phyloP scores from a whole-genome alignment of 2,113 vertebrate species.

The Psilopogon haemacephalus region DNA sequence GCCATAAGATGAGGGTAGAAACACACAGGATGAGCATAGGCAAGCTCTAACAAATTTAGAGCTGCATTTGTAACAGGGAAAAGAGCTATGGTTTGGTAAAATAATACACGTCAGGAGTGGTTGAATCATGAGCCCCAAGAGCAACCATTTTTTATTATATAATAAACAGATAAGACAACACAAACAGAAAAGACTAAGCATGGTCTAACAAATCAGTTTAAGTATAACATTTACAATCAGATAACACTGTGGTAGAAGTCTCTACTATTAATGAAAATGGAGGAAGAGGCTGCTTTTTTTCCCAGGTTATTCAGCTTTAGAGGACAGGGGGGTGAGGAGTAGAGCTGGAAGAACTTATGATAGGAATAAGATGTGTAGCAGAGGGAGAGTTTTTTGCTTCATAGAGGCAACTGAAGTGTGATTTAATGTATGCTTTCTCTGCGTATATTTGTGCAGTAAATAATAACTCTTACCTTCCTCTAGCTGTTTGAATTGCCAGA shows the following conservation, averaged over 20 bases:
- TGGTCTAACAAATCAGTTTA: slow-evolving; percentile 24
- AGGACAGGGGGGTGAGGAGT: neutral
- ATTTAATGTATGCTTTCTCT: slow-evolving; percentile 1
- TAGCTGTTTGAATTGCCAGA: neutral
- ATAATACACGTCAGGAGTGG: neutral
- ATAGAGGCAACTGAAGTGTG: neutral
- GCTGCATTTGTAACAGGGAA: neutral
- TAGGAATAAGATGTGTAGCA: neutral
- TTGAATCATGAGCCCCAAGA: slow-evolving; percentile 9
- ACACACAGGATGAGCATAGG: neutral
- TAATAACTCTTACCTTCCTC: slow-evolving; percentile 14
- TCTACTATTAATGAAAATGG: neutral
- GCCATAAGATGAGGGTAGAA: neutral
- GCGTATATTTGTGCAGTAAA: slow-evolving; percentile 17
- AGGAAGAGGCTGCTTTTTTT: neutral
- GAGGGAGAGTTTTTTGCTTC: neutral
- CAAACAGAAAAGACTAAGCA: neutral
- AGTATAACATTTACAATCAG: neutral
- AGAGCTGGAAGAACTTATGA: neutral
- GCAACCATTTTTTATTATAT: neutral
- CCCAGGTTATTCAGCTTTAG: neutral
- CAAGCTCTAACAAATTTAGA: slow-evolving; percentile 3
- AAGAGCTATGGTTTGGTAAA: neutral
- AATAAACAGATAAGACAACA: slow-evolving; percentile 33
- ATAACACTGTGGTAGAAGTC: neutral